Percentiles rank a stretch among this genome's conserved stretches.
These are phyloP conservation scores for Pollenia amentaria DNA, from an alignment of 2,888 invertebrate genomes.

Conservation along the genomic window DNA sequence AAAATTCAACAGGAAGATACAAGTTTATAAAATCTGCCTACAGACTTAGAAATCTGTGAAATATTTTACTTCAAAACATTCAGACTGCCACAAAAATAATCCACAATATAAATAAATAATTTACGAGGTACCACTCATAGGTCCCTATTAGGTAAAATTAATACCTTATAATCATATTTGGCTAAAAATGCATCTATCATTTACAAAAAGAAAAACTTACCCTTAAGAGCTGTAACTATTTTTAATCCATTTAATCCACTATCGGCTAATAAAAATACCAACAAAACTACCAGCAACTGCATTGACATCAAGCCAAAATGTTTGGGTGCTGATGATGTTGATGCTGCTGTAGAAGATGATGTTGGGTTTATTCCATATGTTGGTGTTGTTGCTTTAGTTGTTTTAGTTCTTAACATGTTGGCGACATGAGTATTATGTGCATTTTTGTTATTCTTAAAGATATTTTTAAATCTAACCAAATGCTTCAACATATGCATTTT, in stretches of 20 bases:
- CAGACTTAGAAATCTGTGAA: too few relatives aligned
- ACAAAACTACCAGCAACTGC: constrained; percentile 74
- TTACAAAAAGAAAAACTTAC: constrained; percentile 77
- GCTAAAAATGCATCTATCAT: constrained; percentile 42
- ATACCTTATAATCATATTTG: constrained; percentile 18
- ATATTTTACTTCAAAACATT: too few relatives aligned
- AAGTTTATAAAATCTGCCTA: too few relatives aligned
- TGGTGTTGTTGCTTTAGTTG: constrained; percentile 36
- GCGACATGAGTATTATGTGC: constrained; percentile 70
- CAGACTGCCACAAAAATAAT: neutral
- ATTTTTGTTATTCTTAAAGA: constrained; percentile 52
- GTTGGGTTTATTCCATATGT: constrained; percentile 66
- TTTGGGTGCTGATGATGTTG: constrained; percentile 49
- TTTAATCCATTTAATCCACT: constrained; percentile 83
- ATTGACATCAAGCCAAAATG: constrained; percentile 70
- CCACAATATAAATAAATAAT: constrained; percentile 13
- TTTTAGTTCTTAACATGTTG: constrained; percentile 68
- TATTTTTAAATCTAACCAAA: constrained; percentile 70
- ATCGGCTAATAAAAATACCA: constrained; percentile 76
- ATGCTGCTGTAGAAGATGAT: constrained; percentile 43
- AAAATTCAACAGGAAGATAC: too few relatives aligned
- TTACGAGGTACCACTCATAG: neutral
- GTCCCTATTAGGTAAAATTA: constrained; percentile 14
- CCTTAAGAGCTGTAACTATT: constrained; percentile 83
- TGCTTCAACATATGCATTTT: constrained; percentile 68